phyloP scores from a whole-genome alignment of 2,888 invertebrate genomes.

The Prenolepis imparis region DNA sequence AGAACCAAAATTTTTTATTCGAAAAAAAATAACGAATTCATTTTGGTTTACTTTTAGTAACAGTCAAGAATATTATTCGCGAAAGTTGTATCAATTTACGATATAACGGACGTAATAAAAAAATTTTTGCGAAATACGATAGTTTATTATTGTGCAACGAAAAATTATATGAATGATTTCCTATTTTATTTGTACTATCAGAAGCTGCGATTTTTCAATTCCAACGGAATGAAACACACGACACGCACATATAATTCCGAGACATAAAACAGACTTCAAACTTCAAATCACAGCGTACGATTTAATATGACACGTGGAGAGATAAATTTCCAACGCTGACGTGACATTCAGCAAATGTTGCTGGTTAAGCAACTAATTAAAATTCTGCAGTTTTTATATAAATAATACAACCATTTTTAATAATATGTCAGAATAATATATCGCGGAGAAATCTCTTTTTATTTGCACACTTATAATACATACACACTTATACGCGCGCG shows the following conservation, averaged over 20 bases:
- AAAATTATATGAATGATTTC: background rate
- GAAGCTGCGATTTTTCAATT: background rate
- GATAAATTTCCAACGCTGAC: background rate
- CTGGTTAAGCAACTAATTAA: conserved; percentile 13
- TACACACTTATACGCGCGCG: background rate
- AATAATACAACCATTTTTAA: conserved; percentile 6
- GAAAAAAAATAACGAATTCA: background rate
- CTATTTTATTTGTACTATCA: conserved; percentile 2
- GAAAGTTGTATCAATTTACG: background rate
- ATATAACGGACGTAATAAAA: background rate
- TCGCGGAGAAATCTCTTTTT: background rate
- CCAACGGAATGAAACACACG: background rate
- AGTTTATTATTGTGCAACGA: background rate
- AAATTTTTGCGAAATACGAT: conserved; percentile 12
- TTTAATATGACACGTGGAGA: background rate
- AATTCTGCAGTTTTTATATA: background rate
- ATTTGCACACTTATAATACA: background rate
- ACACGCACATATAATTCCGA: background rate
- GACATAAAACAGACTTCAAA: conserved; percentile 18
- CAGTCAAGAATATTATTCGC: background rate
- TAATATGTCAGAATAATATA: background rate
- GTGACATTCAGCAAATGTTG: background rate
- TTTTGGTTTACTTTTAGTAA: background rate
- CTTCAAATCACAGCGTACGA: background rate
- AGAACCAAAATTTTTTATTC: background rate